Base-by-base conservation (phyloP, 2,797 vertebrate species). In the Epinephelus malabaricus region DNA sequence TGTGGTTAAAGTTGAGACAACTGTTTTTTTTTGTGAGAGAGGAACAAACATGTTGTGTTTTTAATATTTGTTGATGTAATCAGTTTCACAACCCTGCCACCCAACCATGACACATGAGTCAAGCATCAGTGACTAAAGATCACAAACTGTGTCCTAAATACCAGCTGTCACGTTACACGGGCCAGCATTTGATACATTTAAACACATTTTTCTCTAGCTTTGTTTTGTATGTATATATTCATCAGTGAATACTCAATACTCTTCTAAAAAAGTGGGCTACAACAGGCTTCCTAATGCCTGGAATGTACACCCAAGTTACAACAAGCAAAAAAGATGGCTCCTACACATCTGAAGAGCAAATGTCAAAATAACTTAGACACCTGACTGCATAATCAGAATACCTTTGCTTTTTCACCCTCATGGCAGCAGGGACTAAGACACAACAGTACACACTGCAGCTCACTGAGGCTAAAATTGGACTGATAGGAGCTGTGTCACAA, bases 41-140 rank as follows among this genome's bases (percentile, higher is more conserved):
- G 68, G 55, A 89, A 86, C 60, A 68, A 81, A 55, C 19, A 51
- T 55, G 51, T 46, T 60, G 27, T 79, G 71, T 81, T 88, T 85
- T 77, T 71, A 58, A 43, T 69, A 75, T 75, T 67, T 80, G 86
- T 76, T 78, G 75, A 79, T 77, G 58, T 61, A 50, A 77, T 80
- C 68, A 55, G 82, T 92, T 93, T 90, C 78, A 80, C 74, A 90
- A 86, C 38, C 30, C 34, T 53, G 64, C 43, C 60, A 27, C 45
- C 63, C 27, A 73, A 82, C 86, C 83, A 83, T 53, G 59, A 13
- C 70, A 61, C 40, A 55, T n/a, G 76, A 88, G 76, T 87, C 81
- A 84, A 82, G 47, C 63, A 50, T 69, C 71, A 74, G 78, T 78
- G 70, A 85, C 64, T 54, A 11, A 47, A 83, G 63, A 77, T 81